Evolutionary conservation across 1,140 invertebrate species (phyloP).

Genomic region (Aphelenchoides besseyi): DNA sequence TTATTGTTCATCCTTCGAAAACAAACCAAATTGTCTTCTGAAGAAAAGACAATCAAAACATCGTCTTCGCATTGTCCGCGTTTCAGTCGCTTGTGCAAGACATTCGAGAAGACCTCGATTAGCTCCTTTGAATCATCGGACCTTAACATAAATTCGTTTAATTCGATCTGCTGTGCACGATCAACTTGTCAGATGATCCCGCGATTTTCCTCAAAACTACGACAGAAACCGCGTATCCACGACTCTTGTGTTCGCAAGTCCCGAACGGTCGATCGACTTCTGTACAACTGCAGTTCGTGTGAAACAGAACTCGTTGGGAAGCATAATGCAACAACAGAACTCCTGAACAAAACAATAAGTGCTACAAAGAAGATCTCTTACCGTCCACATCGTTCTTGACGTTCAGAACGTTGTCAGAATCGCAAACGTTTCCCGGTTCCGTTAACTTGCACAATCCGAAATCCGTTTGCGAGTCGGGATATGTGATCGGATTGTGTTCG

Average conservation of each 20-base stretch:
- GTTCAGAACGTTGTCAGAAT: constrained; percentile 19
- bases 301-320: background rate
- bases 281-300: constrained; percentile 13
- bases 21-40: background rate
- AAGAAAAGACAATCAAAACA: constrained; percentile 16
- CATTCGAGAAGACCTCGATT: background rate
- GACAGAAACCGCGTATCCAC: constrained; percentile 22
- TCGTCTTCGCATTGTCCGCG: constrained; percentile 28
- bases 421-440: constrained; percentile 10
- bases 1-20: background rate
- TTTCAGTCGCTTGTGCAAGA: constrained; percentile 1
- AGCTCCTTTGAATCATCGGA: background rate
- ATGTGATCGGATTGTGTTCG: constrained; percentile 13
- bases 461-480: constrained; percentile 25
- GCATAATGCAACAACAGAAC: background rate
- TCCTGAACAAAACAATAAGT: constrained; percentile 6
- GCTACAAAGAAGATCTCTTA: background rate
- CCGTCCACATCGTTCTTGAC: background rate
- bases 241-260: constrained; percentile 8
- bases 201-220: constrained; percentile 17
- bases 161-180: too few species aligned
- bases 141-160: background rate
- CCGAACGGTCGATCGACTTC: background rate
- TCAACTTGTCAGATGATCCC: too few species aligned
- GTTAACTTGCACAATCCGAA: constrained; percentile 19